A percentile compares a stretch with the other conserved stretches of the same genome.
Evolutionary conservation across 2,113 vertebrate species (phyloP).

Genomic region (Azemiops feae): DNA sequence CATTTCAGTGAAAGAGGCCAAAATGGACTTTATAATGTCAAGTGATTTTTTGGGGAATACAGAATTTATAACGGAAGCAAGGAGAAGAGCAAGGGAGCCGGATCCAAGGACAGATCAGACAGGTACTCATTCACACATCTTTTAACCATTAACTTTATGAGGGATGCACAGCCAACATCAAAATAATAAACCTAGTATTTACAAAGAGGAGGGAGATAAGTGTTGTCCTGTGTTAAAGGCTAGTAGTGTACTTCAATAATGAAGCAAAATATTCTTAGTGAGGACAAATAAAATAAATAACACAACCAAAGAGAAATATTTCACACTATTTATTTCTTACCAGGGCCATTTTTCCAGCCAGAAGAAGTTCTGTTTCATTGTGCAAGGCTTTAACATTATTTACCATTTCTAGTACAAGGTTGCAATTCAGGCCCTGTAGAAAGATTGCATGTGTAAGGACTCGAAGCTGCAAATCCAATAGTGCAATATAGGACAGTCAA

Average conservation of each 20-base stretch:
- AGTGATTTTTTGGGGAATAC: neutral
- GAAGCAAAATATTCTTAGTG: neutral
- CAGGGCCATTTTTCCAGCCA: conserved; percentile 90
- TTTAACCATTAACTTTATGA: neutral
- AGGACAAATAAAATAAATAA: neutral
- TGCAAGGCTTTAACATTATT: conserved; percentile 88
- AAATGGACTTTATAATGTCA: neutral
- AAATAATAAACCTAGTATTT: neutral
- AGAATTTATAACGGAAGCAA: neutral
- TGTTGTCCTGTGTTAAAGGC: neutral
- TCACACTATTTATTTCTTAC: conserved; percentile 67
- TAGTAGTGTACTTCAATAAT: neutral
- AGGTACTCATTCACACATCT: neutral
- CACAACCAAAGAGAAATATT: neutral
- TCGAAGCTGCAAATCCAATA: neutral
- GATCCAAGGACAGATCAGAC: neutral
- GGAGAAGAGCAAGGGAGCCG: neutral
- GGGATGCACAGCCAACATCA: neutral
- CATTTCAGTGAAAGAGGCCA: neutral
- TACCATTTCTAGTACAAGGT: conserved; percentile 87
- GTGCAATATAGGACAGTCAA: conserved; percentile 2
- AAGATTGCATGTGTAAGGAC: conserved; percentile 40
- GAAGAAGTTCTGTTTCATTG: conserved; percentile 91
- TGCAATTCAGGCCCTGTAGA: conserved; percentile 81
- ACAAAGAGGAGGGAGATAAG: neutral